Base-by-base conservation (phyloP, 2,797 vertebrate genomes). In the Micrastur ruficollis region DNA sequence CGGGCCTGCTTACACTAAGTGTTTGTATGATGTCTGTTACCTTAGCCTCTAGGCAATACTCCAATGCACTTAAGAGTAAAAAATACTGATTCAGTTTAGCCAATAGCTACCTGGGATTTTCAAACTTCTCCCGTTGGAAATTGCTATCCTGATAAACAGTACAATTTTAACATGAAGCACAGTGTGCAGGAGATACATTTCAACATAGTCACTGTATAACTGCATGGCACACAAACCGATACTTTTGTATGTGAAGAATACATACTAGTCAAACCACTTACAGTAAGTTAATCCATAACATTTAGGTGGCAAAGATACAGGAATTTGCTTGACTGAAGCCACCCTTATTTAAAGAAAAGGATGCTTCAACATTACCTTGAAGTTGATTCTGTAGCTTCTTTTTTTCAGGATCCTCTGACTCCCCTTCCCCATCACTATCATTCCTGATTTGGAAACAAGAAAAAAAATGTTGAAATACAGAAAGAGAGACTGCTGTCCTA, bases 341-440 rank as follows among this genome's bases (percentile, higher is more conserved):
- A 63, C 27, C 22, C 3, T 13, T 49, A 34, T 62, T 63, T 85
- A 85, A 90, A 91, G 81, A 87, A 94, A 95, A 53, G 19, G 17
- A 81, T 91, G 89, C 85, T 96, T 90, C 62, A 96, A 87, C 94
- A 80, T 96, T 96, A 98, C 99, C 99, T 99, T 99, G 99, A 94
- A 99, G 99, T 85, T 99, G 99, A 97, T 99, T 99, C 97, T 99
- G 99, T 81, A 99, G 98, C 94, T 99, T 99, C 98, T 99, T 99
- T 98, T 99, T 99, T 97, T 99, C 99, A 81, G 99, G 99, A 95
- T 99, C 98, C 72, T 99, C 99, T 62, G 99, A 99, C 94, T 99
- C 99, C 55, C 98, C 99, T 91, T 99, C 99, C 27, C 99, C 99
- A 98, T 99, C 99, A 68, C 99, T 99, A 82, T 99, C 99, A 98